A percentile compares a stretch with the other conserved stretches of the same genome.
Conservation (phyloP, 2,797 vertebrate genomes). For the Dendrocincla fuliginosa region DNA sequence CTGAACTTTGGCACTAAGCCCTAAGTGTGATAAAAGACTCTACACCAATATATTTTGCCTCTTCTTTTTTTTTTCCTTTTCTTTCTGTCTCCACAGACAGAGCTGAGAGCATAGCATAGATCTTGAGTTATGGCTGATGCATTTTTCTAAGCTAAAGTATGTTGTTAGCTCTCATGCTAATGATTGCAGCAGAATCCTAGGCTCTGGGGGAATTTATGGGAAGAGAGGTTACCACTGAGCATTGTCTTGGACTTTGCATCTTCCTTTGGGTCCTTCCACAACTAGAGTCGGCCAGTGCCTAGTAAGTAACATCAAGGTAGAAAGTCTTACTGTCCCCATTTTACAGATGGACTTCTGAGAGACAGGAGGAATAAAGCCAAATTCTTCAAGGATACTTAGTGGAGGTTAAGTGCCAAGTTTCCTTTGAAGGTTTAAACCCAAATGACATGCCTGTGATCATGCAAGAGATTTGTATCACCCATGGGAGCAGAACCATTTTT, state of each 20-base stretch:
- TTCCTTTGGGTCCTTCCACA: not conserved
- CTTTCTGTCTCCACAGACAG: not conserved
- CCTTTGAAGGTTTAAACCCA: slow-evolving; percentile 61
- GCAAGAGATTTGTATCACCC: slow-evolving; percentile 31
- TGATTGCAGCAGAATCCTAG: not conserved
- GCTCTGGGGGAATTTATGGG: not conserved
- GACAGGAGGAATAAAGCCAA: slow-evolving; percentile 45
- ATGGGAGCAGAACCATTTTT: slow-evolving; percentile 46
- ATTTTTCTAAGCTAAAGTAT: slow-evolving; percentile 22
- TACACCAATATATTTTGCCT: not conserved
- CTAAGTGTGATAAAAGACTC: not conserved
- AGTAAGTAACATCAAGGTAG: not conserved
- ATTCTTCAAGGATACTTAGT: slow-evolving; percentile 45
- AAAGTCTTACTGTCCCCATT: slow-evolving; percentile 10
- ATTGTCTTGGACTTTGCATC: not conserved
- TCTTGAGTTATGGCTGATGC: not conserved
- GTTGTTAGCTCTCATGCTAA: not conserved
- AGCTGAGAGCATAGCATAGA: not conserved
- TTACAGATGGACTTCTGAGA: slow-evolving; percentile 32
- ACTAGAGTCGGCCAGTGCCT: not conserved
- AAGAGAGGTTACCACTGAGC: not conserved
- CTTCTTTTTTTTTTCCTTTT: not conserved
- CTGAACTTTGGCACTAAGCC: slow-evolving; percentile 28
- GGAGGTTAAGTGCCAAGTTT: slow-evolving; percentile 45
- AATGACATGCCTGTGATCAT: slow-evolving; percentile 53